Conservation (phyloP, 1,140 invertebrate genomes). For the Coenobita brevimanus region DNA sequence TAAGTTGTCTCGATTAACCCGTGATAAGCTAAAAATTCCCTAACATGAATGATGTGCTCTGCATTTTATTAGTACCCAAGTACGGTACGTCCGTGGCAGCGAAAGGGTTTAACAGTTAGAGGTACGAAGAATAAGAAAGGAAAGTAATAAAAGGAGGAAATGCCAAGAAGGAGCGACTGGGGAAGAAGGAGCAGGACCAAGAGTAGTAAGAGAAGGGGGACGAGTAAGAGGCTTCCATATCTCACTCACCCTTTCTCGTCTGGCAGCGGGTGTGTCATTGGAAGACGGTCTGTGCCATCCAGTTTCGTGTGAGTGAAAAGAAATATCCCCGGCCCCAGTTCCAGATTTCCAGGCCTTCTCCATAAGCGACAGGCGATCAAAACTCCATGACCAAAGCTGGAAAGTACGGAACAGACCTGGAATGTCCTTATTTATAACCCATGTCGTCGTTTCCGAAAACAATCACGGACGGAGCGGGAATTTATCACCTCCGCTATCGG, state of each 20-base stretch:
- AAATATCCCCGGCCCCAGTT: too few relatives aligned
- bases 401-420: not conserved
- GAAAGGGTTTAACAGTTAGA: not conserved
- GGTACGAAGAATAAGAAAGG: not conserved
- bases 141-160: not conserved
- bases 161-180: not conserved
- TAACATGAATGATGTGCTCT: too few relatives aligned
- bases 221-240: conserved; percentile 24
- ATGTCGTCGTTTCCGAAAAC: conserved; percentile 34
- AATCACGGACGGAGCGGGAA: conserved; percentile 33
- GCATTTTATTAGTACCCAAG: too few relatives aligned
- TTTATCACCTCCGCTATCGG: conserved; percentile 40
- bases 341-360: too few relatives aligned
- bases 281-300: conserved; percentile 19
- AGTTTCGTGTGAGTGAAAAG: too few relatives aligned
- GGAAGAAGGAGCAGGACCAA: not conserved
- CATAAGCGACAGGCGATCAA: too few relatives aligned
- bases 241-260: conserved; percentile 34
- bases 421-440: conserved; percentile 26
- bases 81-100: too few relatives aligned
- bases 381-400: not conserved
- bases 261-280: conserved; percentile 18
- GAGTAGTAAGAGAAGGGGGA: not conserved
- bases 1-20: too few relatives aligned
- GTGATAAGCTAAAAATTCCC: too few relatives aligned